Conservation (phyloP, 2,888 invertebrate species). For the Portevinia maculata region DNA sequence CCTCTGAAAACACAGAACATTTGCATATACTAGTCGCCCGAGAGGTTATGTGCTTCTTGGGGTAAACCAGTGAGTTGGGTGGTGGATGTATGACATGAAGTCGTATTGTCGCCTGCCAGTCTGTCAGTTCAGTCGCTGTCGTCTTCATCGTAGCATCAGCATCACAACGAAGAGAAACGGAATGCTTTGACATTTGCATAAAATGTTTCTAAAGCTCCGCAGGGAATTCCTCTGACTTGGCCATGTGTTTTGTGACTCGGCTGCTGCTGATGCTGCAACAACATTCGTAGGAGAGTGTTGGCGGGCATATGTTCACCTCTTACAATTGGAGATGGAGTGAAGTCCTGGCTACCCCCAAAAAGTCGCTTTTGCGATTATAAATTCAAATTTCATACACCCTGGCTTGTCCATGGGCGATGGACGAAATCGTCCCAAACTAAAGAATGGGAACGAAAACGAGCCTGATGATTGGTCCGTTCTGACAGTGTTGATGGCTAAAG, state of each 20-base stretch:
- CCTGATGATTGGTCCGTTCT: constrained; percentile 43
- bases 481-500: constrained; percentile 20
- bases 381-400: constrained; percentile 61
- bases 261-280: constrained; percentile 45
- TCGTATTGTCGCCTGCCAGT: constrained; percentile 71
- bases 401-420: constrained; percentile 40
- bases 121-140: constrained; percentile 53
- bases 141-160: constrained; percentile 40
- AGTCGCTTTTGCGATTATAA: constrained; percentile 64
- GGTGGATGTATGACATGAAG: constrained; percentile 69
- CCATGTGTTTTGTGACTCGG: constrained; percentile 57
- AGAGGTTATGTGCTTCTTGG: constrained; percentile 51
- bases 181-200: constrained; percentile 72
- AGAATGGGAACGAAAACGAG: constrained; percentile 20
- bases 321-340: constrained; percentile 43
- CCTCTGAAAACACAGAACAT: constrained; percentile 57
- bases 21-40: constrained; percentile 66
- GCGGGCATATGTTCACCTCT: constrained; percentile 62
- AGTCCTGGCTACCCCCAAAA: constrained; percentile 48
- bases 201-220: constrained; percentile 71
- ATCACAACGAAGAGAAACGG: constrained; percentile 49
- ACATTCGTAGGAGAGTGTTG: constrained; percentile 52
- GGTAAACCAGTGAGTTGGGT: constrained; percentile 28
- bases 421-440: constrained; percentile 4
- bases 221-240: constrained; percentile 65